These are phyloP conservation scores for Cottoperca gobio DNA, from an alignment of 2,797 vertebrate species.

Conservation along the genomic window DNA sequence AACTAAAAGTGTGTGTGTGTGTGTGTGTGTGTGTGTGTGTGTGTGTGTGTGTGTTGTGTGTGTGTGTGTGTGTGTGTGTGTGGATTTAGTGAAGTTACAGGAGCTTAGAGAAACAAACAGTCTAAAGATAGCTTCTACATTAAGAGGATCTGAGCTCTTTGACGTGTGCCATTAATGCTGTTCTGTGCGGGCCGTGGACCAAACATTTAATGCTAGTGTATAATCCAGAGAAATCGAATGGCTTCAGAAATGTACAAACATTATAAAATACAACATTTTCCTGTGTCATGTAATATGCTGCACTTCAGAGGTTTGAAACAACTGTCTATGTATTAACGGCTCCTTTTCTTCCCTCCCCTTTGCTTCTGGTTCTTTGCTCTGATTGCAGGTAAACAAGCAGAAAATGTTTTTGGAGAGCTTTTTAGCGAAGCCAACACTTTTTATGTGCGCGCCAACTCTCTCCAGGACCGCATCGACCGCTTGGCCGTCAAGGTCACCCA, in stretches of 20 bases:
- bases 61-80: constrained; percentile 31
- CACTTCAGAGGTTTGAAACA: neutral
- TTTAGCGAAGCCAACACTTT: constrained; percentile 93
- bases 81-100: constrained; percentile 69
- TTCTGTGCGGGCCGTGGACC: neutral
- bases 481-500: constrained; percentile 92
- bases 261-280: neutral
- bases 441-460: constrained; percentile 89
- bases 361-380: constrained; percentile 6
- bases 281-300: neutral
- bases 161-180: constrained; percentile 23
- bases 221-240: constrained; percentile 35
- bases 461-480: constrained; percentile 92
- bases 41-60: constrained; percentile 20
- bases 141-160: constrained; percentile 54
- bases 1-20: neutral
- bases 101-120: constrained; percentile 64
- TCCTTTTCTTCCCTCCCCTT: neutral
- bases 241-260: constrained; percentile 16
- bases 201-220: constrained; percentile 1
- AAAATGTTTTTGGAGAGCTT: constrained; percentile 93
- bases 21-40: constrained; percentile 28
- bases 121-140: constrained; percentile 56
- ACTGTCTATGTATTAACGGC: neutral
- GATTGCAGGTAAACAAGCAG: constrained; percentile 89